phyloP scores from a whole-genome alignment of 2,113 vertebrate genomes.

The Saccopteryx leptura region DNA sequence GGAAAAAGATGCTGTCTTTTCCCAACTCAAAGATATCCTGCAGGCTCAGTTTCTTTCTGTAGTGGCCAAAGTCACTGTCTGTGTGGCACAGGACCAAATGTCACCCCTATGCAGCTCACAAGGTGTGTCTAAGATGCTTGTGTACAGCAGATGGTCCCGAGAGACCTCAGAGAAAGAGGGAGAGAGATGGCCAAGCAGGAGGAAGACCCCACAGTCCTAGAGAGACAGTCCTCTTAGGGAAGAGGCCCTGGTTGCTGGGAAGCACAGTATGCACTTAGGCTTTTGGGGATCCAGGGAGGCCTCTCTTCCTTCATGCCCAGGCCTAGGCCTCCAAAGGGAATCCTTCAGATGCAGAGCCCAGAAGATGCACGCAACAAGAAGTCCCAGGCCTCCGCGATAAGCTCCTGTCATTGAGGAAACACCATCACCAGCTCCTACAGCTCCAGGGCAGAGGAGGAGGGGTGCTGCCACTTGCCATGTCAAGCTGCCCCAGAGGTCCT shows the following conservation, averaged over 20 bases:
- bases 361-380: background rate
- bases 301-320: background rate
- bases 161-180: background rate
- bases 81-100: background rate
- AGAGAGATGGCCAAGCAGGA: background rate
- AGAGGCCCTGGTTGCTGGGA: background rate
- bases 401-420: background rate
- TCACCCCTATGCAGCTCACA: background rate
- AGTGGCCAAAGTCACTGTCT: background rate
- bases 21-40: background rate
- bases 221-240: background rate
- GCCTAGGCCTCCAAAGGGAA: background rate
- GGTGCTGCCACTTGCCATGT: conserved; percentile 89
- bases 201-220: background rate
- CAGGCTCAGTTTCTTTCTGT: background rate
- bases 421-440: background rate
- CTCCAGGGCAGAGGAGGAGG: background rate
- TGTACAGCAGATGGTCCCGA: background rate
- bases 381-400: background rate
- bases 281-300: background rate
- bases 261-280: background rate
- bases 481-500: conserved; percentile 90
- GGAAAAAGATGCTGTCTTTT: background rate
- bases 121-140: too few species aligned
- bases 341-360: background rate